These are phyloP conservation scores for Pseudolycoriella hygida DNA, from an alignment of 2,888 invertebrate genomes.

Conservation along the genomic window DNA sequence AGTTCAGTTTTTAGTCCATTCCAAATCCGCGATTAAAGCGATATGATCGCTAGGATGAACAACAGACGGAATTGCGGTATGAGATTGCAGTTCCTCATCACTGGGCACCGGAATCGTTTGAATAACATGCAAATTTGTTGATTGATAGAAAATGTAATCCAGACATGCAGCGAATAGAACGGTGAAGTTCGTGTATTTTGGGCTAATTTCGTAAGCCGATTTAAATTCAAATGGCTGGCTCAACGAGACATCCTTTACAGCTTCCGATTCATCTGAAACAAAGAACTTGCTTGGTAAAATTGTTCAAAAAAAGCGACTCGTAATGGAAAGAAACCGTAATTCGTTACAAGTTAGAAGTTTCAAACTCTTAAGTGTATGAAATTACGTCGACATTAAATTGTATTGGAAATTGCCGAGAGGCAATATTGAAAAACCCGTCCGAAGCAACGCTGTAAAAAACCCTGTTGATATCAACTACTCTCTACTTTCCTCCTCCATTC, in stretches of 20 bases:
- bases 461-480: too few relatives aligned
- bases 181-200: constrained; percentile 72
- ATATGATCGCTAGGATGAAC: constrained; percentile 91
- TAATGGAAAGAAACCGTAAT: too few relatives aligned
- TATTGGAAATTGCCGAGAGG: too few relatives aligned
- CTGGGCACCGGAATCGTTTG: constrained; percentile 68
- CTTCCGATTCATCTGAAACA: too few relatives aligned
- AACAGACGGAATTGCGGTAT: constrained; percentile 71
- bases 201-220: constrained; percentile 75
- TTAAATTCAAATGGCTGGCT: constrained; percentile 42
- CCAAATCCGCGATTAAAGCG: constrained; percentile 67
- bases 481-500: too few relatives aligned
- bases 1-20: constrained; percentile 33
- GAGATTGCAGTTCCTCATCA: constrained; percentile 50
- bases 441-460: too few relatives aligned
- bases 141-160: constrained; percentile 82
- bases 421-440: too few relatives aligned
- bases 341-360: too few relatives aligned
- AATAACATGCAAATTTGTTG: constrained; percentile 38
- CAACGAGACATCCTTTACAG: constrained; percentile 43
- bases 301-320: too few relatives aligned
- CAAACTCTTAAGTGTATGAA: too few relatives aligned
- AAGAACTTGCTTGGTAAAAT: too few relatives aligned
- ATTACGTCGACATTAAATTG: too few relatives aligned
- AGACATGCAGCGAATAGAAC: constrained; percentile 65